Evolutionary conservation across 2,113 vertebrate genomes (phyloP), one percentile per base, ranked within the genome.

Genomic region (Megaceryle maxima): DNA sequence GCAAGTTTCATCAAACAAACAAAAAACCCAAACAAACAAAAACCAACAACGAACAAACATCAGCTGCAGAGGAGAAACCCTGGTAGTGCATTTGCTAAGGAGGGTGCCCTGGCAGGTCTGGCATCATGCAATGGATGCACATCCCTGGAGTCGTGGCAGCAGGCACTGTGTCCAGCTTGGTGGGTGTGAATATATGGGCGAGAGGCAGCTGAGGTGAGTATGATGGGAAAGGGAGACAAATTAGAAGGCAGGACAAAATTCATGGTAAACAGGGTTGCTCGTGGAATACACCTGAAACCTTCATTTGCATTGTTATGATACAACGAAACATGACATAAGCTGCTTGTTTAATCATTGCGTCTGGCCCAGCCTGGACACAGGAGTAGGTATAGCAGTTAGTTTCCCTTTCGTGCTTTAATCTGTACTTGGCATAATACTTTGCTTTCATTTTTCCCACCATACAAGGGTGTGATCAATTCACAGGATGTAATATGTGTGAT

Each of bases 121-220:
- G 67, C 37, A 59, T 19, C 0, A 0, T 10, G 37, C 3, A 1
- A 16, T 0, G 2, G 44, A 83, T 17, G 41, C 7, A 3, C 31
- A 51, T 31, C 67, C 72, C 83, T 24, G 63, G 29, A 60, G 35
- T 4, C 5, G 1, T 13, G 26, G 50, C 67, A 41, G 37, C 24
- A 2, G 2, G 1, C 1, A 1, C n/a, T 33, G 70, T 48, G 43
- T 83, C 67, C 57, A 64, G n/a, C 29, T 48, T 33, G 24, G 29
- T 48, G 53, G 33, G 39, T 39, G 16, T 64, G 44, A 87, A 84
- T 28, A 20, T 4, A 70, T 0, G 2, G 21, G 29, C 2, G 4
- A 68, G 35, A 79, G 79, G 39, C 66, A 63, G 31, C 46, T 59
- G 57, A 21, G 13, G 26, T 37, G 53, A 92, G 48, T 13, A 39